Conservation (phyloP, 2,797 vertebrate species). For the Rhincodon typus region DNA sequence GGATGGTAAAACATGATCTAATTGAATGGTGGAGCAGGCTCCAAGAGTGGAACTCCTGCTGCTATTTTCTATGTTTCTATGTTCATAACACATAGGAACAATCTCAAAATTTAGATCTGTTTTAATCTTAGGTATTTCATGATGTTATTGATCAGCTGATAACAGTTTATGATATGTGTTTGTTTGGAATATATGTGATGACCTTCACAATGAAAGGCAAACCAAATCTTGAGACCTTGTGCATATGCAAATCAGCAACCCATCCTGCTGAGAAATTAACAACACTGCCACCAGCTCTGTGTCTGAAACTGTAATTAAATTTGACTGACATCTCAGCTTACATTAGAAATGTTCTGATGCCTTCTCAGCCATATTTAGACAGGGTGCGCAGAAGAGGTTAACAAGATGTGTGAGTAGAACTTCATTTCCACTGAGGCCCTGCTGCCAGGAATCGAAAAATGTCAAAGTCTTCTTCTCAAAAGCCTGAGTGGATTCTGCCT, state of each 20-base stretch:
- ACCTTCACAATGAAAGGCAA: neutral
- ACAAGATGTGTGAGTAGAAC: neutral
- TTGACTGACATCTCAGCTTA: slow-evolving; percentile 20
- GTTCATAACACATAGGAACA: neutral
- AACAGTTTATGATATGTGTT: neutral
- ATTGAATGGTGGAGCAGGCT: no score
- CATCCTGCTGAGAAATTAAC: slow-evolving; percentile 6
- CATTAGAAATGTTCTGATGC: slow-evolving; percentile 6
- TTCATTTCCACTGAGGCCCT: slow-evolving; percentile 5
- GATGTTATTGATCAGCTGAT: neutral
- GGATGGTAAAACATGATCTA: no score
- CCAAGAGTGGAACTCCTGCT: no score
- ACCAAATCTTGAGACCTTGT: neutral
- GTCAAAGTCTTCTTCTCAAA: neutral
- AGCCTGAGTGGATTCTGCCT: neutral
- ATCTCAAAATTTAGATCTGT: neutral
- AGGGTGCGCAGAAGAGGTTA: neutral
- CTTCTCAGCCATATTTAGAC: slow-evolving; percentile 10
- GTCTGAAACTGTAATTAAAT: slow-evolving; percentile 23
- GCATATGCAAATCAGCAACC: neutral
- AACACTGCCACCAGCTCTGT: neutral
- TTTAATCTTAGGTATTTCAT: neutral
- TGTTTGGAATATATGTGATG: neutral
- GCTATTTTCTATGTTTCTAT: no score
- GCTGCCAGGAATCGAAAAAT: neutral